These are phyloP conservation scores for Sinocyclocheilus grahami DNA, from an alignment of 2,113 vertebrate species.

Conservation along the genomic window DNA sequence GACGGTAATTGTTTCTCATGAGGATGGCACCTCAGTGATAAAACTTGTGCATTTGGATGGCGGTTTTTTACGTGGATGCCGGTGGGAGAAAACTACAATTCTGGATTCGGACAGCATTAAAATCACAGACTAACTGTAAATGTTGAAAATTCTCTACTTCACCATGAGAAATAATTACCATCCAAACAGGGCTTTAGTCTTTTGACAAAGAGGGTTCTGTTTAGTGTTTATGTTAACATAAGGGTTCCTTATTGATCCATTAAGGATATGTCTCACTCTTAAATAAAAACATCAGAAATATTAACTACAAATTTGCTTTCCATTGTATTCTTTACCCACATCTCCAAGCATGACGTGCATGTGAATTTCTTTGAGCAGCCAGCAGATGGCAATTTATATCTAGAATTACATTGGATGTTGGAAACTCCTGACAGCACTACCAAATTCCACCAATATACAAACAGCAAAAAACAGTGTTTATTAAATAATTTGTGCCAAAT, in stretches of 20 bases:
- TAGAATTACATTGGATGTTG: neutral
- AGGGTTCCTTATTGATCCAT: neutral
- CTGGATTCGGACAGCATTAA: too few relatives aligned
- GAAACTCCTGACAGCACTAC: neutral
- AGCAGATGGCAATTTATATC: conserved; percentile 40
- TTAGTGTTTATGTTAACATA: neutral
- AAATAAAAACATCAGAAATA: neutral
- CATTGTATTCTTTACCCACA: neutral
- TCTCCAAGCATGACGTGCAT: neutral
- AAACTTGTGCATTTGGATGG: too few relatives aligned
- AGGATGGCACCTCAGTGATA: too few relatives aligned
- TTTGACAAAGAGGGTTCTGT: neutral
- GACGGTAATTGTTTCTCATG: too few relatives aligned
- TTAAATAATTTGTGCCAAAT: neutral
- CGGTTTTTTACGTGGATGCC: too few relatives aligned
- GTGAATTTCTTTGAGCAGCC: conserved; percentile 1
- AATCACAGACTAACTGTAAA: too few relatives aligned
- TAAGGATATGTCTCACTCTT: neutral
- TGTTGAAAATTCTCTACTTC: too few relatives aligned
- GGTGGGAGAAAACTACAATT: too few relatives aligned
- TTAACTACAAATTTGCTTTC: neutral
- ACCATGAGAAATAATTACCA: too few relatives aligned
- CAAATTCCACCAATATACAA: conserved; percentile 15
- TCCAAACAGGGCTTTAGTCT: neutral
- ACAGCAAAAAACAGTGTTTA: neutral